Evolutionary conservation across 2,888 invertebrate genomes (phyloP).

Genomic region (Antheraea assamensis): DNA sequence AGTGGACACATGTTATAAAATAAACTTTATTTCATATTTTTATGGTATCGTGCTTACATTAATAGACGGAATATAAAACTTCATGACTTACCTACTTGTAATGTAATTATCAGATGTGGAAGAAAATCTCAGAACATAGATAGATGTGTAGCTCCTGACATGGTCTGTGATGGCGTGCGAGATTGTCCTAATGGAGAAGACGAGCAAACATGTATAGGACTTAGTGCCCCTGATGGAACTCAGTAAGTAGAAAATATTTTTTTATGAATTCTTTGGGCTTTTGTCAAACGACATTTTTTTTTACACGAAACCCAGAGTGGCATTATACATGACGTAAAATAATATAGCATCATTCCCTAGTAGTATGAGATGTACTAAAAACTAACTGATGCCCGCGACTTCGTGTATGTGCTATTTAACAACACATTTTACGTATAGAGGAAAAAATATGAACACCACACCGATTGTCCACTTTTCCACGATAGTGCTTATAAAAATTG

Average conservation of each 20-base stretch:
- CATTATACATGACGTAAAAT: neutral
- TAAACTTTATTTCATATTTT: neutral
- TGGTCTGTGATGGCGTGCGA: constrained; percentile 88
- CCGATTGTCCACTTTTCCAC: too few relatives aligned
- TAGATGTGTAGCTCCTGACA: constrained; percentile 86
- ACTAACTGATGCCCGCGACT: too few relatives aligned
- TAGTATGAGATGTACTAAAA: too few relatives aligned
- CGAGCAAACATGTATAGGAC: constrained; percentile 84
- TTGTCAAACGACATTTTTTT: neutral
- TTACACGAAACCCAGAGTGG: neutral
- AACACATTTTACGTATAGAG: too few relatives aligned
- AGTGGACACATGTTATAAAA: too few relatives aligned
- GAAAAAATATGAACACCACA: too few relatives aligned
- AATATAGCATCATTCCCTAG: neutral
- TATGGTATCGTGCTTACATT: neutral
- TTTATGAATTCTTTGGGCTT: constrained; percentile 5
- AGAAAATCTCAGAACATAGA: constrained; percentile 50
- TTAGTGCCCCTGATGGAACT: constrained; percentile 59
- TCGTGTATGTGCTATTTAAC: too few relatives aligned
- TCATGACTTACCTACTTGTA: neutral
- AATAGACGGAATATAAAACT: neutral
- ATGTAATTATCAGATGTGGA: constrained; percentile 49
- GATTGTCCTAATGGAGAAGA: constrained; percentile 90
- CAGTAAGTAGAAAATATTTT: constrained; percentile 50
- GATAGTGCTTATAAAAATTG: too few relatives aligned